Evolutionary conservation across 1,140 invertebrate species (phyloP), one percentile per base, ranked within the genome.

Genomic region (Heliothis subflexa): DNA sequence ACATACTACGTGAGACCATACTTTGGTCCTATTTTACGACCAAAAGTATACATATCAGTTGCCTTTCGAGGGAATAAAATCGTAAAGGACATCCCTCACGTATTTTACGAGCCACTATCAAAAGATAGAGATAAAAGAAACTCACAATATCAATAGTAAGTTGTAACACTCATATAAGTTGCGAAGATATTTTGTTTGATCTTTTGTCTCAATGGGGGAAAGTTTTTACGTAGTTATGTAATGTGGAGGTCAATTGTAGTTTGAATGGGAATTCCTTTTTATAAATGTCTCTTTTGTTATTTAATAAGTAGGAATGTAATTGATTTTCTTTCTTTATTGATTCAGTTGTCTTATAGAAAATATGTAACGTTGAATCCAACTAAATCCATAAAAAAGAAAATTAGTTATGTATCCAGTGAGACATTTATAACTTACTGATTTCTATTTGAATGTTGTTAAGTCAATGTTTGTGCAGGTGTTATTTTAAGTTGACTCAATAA

Each of bases 111-210:
- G 33, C 13, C 21, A 3, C 21, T 57, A 25, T 25, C 9, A 47
- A 47, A 64, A 55, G 54, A 55, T 55, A 55, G 45, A 47, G 61
- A 64, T 64, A 64, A 64, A 64, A 47, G 40, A 64, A 64, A 47
- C 2, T 64, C 45, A 64, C 61, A 47, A 64, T 64, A 64, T 47
- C 61, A 47, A 64, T 64, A 57, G 9, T 57, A 28, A 57, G 18
- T 57, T 57, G 11, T 7, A 64, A 64, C 61, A 64, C 33, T 40
- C 45, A 64, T 45, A 47, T 64, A 47, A 64, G 61, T 64, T 64
- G 1, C 40, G 45, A 47, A 64, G 61, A 64, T 64, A 64, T 47
- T 64, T 47, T 47, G 61, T 47, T 33, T 16, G 61, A 64, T 64
- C 40, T 47, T 47, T 64, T 47, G 14, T 62, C n/a, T 14, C n/a